Percentiles rank a stretch among this genome's conserved stretches.
Evolutionary conservation across 2,797 vertebrate genomes (phyloP).

Genomic region (Siniperca undulata): DNA sequence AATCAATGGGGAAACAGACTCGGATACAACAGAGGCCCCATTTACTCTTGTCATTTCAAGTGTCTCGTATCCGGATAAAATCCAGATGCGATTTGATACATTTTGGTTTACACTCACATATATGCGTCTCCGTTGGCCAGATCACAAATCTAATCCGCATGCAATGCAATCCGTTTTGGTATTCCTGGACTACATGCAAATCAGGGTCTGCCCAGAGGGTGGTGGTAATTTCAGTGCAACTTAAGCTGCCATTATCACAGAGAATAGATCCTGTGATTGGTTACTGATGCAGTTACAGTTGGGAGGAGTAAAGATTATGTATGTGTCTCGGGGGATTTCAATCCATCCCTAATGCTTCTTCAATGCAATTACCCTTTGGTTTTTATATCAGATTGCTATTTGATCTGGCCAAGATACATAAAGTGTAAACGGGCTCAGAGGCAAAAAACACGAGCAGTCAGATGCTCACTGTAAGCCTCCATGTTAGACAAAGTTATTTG

Average conservation of each 20-base stretch:
- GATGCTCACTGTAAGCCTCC: not conserved
- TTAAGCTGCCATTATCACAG: not conserved
- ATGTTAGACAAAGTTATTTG: not conserved
- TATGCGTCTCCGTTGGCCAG: not conserved
- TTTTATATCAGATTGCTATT: not conserved
- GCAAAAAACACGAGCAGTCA: not conserved
- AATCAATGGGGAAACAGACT: not conserved
- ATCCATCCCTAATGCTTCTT: not conserved
- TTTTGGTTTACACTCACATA: not conserved
- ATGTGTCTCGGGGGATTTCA: not conserved
- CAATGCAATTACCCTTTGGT: not conserved
- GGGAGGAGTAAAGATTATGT: not conserved
- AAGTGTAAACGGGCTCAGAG: not conserved
- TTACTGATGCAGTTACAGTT: not conserved
- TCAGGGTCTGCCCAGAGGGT: not conserved
- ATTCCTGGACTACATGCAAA: not conserved
- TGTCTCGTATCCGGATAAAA: not conserved
- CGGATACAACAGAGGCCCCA: not conserved
- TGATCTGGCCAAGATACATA: not conserved
- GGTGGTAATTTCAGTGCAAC: not conserved
- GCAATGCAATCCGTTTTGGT: not conserved
- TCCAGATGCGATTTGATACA: not conserved
- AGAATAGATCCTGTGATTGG: not conserved
- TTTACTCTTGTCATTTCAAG: not conserved
- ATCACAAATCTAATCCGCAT: conserved; percentile 1